A percentile compares a stretch with the other conserved stretches of the same genome.
Conservation (phyloP, 2,888 invertebrate genomes). For the Nemurella pictetii region DNA sequence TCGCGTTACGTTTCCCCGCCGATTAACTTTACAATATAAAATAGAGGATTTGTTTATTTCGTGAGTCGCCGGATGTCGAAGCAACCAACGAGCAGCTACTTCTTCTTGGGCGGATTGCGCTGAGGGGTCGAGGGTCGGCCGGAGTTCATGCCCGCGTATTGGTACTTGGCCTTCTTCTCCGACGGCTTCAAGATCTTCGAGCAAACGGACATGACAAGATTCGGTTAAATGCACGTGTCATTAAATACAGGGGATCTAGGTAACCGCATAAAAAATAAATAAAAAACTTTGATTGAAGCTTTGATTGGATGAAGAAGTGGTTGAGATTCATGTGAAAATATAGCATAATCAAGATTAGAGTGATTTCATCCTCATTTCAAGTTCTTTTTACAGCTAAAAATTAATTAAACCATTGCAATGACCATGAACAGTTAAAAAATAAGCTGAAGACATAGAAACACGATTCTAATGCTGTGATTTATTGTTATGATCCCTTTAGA, state of each 20-base stretch:
- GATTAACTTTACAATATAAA: constrained; percentile 10
- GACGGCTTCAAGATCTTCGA: constrained; percentile 99
- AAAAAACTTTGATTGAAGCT: neutral
- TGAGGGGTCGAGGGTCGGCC: constrained; percentile 85
- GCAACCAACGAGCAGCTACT: constrained; percentile 57
- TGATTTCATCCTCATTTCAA: neutral
- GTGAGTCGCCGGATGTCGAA: constrained; percentile 17
- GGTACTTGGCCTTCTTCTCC: constrained; percentile 99
- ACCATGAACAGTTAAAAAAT: too few relatives aligned
- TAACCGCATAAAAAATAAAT: neutral
- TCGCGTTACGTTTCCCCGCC: neutral
- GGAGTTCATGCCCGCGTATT: constrained; percentile 87
- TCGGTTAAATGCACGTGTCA: neutral
- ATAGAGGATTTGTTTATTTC: constrained; percentile 24
- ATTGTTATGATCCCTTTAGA: too few relatives aligned
- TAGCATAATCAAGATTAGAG: neutral
- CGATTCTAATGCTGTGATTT: too few relatives aligned
- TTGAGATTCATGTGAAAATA: too few relatives aligned
- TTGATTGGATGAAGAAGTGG: too few relatives aligned
- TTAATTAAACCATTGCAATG: too few relatives aligned
- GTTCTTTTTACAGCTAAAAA: neutral
- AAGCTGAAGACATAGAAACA: too few relatives aligned
- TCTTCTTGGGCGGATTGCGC: constrained; percentile 65
- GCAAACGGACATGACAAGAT: neutral
- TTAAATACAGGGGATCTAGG: neutral